Base-by-base conservation (phyloP, 2,888 invertebrate species). In the Drosophila kambysellisi region DNA sequence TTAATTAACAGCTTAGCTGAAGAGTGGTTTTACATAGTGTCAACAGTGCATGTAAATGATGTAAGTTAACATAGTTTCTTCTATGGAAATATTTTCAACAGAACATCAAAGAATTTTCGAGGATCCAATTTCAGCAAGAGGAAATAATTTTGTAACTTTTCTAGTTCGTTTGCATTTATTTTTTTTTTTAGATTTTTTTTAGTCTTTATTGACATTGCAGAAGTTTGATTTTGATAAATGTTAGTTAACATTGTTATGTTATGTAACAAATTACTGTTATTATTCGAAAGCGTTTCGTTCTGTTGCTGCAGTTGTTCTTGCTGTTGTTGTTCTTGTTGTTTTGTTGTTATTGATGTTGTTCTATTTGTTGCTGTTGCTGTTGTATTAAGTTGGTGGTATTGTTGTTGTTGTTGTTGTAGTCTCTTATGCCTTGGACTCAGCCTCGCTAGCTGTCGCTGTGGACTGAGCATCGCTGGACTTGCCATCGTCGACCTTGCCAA, bases 401-500 rank as follows among this genome's bases (percentile, higher is more conserved):
- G 25, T 46, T 25, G 20, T 74, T 76, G 75, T 75, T 67, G 68
- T 69, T 53, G 43, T 66, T 69, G 60, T 53, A 41, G 59, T 58
- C 39, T 61, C 74, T 91, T 93, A 92, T 80, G 92, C 92, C 87
- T 92, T 92, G 54, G 92, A 89, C 71, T 93, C 92, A 43, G 89
- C 89, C 76, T 91, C 92, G 68, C 88, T 91, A 54, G 91, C 91
- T 52, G 93, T 93, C 59, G 91, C 93, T 80, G 92, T 92, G 37
- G 93, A 93, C 70, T 85, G 86, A 62, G 91, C 91, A 77, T 93
- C 93, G 69, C 91, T 91, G 61, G 86, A 80, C 74, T 92, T 92
- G 68, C 88, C 91, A 75, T 93, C 92, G 62, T 93, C 93, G 57
- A 91, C 91, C 79, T 90, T 91, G 79, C 93, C 93, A 62, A 92